These are phyloP conservation scores for Caerostris extrusa DNA, from an alignment of 1,140 invertebrate species.

Conservation along the genomic window DNA sequence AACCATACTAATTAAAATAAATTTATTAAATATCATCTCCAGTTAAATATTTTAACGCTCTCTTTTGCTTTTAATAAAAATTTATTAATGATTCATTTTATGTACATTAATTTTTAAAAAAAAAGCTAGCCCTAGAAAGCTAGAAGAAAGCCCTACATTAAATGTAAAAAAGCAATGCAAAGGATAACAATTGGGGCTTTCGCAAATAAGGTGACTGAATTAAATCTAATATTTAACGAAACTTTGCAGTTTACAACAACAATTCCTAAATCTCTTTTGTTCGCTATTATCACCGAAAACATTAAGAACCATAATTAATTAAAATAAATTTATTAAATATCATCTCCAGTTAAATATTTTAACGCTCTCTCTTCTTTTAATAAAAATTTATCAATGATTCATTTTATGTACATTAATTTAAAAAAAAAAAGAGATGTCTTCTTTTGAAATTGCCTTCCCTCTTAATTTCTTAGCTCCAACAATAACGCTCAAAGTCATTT, in stretches of 20 bases:
- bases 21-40: constrained; percentile 17
- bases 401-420: background rate
- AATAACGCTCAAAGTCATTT: background rate
- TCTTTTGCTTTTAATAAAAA: background rate
- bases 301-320: background rate
- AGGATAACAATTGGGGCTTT: too few relatives aligned
- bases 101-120: background rate
- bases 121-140: too few relatives aligned
- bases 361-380: too few relatives aligned
- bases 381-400: background rate
- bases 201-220: too few relatives aligned
- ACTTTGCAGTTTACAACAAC: too few relatives aligned
- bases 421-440: background rate
- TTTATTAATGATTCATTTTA: background rate
- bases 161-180: too few relatives aligned
- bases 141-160: too few relatives aligned
- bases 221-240: too few relatives aligned
- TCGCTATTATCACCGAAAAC: too few relatives aligned
- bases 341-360: background rate
- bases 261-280: too few relatives aligned
- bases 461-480: background rate
- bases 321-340: background rate
- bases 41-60: background rate
- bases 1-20: background rate
- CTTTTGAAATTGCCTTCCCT: background rate